Base-by-base conservation (phyloP, 2,888 invertebrate genomes). In the Clusia tigrina region DNA sequence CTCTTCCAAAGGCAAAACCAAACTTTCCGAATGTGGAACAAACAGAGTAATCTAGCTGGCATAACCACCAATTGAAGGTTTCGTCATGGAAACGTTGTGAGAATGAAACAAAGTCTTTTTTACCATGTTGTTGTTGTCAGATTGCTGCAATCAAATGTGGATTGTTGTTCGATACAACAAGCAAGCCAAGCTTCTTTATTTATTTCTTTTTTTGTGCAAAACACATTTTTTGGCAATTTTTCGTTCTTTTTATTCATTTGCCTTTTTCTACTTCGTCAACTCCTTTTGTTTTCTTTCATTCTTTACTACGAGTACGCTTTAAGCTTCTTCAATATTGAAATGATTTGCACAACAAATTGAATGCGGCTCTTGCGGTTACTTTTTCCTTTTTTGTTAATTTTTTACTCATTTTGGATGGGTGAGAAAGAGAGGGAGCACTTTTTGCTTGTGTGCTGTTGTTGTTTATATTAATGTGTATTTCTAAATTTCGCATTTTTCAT, bases 351-450 rank as follows among this genome's bases (percentile, higher is more conserved):
- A 42, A 5, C 10, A 42, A 42, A 42, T 10, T 15, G 2, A 42
- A 42, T 53, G 24, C 18, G 6, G 17, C 25, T 53, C 15, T 53
- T 53, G 26, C 2, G 15, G 53, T 51, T 51, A 5, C 12, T 32
- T 32, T 32, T 42, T 25, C n/a, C 46, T 24, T 53, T 53, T 24
- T 53, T 53, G 24, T 5, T 17, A 18, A 6, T 37, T 37, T 9
- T 37, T 51, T 51, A 20, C 22, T 12, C 15, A 22, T 51, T 51
- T 22, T n/a, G n/a, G n/a, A n/a, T n/a, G n/a, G n/a, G 56, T 48
- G 37, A 51, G 18, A 52, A 58, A 55, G 62, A 62, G 69, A 52
- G 64, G 66, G 64, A 67, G 57, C 61, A 68, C 66, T 66, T 60
- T 58, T 64, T 58, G 52, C 58, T 60, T 53, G 56, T 58, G 56